These are phyloP conservation scores for Cherax destructor DNA, from an alignment of 1,140 invertebrate genomes.

Conservation along the genomic window DNA sequence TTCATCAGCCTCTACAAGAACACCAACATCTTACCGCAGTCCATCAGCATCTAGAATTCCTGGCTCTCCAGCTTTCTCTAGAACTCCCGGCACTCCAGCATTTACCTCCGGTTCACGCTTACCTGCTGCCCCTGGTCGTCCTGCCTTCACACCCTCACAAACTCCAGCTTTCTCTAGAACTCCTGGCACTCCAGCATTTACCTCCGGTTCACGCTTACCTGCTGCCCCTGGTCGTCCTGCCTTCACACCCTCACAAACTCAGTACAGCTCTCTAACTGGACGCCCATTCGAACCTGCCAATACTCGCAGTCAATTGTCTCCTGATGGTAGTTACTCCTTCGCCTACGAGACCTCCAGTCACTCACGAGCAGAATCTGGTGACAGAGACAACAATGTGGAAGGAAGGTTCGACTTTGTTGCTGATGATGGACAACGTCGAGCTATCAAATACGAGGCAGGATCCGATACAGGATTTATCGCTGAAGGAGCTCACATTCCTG, in stretches of 20 bases:
- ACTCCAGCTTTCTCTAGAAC: background rate
- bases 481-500: constrained; percentile 68
- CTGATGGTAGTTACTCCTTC: constrained; percentile 67
- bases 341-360: constrained; percentile 67
- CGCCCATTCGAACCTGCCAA: constrained; percentile 52
- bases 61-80: background rate
- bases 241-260: background rate
- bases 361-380: constrained; percentile 64
- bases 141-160: background rate
- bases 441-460: constrained; percentile 67
- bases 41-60: background rate
- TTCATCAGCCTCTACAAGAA: background rate
- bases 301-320: constrained; percentile 48
- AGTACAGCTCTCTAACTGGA: background rate
- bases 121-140: background rate
- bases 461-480: constrained; percentile 69
- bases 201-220: background rate
- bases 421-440: constrained; percentile 59
- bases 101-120: background rate
- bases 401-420: constrained; percentile 69
- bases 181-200: background rate
- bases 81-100: background rate
- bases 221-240: background rate
- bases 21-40: background rate
- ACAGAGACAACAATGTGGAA: constrained; percentile 61